Evolutionary conservation across 1,140 invertebrate genomes (phyloP).

Genomic region (Grapholita molesta): DNA sequence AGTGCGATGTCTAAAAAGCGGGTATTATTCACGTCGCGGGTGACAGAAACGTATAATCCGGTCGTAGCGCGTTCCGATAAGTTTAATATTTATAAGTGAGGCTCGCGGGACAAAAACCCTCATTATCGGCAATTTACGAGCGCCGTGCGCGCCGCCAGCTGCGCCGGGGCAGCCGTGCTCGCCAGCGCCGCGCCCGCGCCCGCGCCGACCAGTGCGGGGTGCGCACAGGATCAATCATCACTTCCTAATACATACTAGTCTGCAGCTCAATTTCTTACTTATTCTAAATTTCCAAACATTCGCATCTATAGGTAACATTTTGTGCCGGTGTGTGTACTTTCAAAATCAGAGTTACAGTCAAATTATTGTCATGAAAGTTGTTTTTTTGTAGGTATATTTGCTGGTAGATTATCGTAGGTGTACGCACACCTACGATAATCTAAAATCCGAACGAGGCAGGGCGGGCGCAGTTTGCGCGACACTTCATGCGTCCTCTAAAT

Average conservation of each 20-base stretch:
- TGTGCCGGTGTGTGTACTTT: too few relatives aligned
- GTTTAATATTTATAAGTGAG: constrained; percentile 9
- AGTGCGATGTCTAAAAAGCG: neutral
- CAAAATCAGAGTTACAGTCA: too few relatives aligned
- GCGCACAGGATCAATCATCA: neutral
- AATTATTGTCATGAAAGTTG: too few relatives aligned
- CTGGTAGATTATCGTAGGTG: too few relatives aligned
- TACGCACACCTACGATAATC: too few relatives aligned
- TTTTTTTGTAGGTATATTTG: too few relatives aligned
- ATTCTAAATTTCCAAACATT: too few relatives aligned
- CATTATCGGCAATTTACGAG: constrained; percentile 4
- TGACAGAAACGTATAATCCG: neutral
- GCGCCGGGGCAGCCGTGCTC: neutral
- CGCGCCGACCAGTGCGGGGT: neutral
- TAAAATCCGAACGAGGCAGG: neutral
- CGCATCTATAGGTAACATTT: too few relatives aligned
- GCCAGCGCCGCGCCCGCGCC: neutral
- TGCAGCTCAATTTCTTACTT: too few relatives aligned
- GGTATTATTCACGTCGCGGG: neutral
- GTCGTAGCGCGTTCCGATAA: neutral
- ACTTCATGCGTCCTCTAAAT: neutral
- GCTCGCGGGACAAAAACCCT: neutral
- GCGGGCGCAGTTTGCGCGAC: neutral
- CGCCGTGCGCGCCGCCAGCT: neutral
- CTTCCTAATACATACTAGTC: too few relatives aligned